Percentiles rank a stretch among this genome's conserved stretches.
phyloP scores from a whole-genome alignment of 2,797 vertebrate genomes.

The Acropternis orthonyx region DNA sequence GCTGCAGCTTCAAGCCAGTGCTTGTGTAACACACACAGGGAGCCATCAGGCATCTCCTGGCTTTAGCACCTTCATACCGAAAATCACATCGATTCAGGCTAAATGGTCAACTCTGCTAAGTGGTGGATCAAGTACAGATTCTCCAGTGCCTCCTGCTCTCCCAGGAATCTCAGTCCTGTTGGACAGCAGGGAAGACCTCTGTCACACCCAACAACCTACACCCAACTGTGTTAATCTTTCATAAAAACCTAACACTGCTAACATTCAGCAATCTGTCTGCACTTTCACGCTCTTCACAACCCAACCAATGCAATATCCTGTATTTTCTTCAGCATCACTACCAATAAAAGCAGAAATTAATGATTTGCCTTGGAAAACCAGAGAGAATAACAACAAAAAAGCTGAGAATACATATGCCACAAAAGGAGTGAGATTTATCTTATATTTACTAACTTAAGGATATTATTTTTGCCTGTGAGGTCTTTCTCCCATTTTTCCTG shows the following conservation, averaged over 20 bases:
- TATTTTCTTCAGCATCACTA: background rate
- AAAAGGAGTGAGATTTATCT: background rate
- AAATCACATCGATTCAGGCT: background rate
- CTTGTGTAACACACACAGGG: background rate
- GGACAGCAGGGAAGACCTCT: background rate
- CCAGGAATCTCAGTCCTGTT: background rate
- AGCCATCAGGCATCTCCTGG: fast-evolving
- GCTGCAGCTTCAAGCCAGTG: background rate
- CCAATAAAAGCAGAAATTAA: background rate
- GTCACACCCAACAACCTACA: background rate
- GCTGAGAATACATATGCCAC: background rate
- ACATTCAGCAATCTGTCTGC: background rate
- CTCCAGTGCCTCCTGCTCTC: background rate
- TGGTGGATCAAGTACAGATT: background rate
- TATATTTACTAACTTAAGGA: background rate
- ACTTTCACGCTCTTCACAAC: background rate
- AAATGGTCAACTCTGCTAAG: background rate
- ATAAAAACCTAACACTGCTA: background rate
- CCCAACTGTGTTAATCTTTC: background rate
- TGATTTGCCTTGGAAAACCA: background rate
- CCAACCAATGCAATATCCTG: background rate
- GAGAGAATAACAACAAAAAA: background rate
- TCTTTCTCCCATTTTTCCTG: background rate
- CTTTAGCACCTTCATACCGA: background rate
- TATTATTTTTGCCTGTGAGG: background rate